Conservation (phyloP, 2,797 vertebrate genomes). For the Myotis pilosus region DNA sequence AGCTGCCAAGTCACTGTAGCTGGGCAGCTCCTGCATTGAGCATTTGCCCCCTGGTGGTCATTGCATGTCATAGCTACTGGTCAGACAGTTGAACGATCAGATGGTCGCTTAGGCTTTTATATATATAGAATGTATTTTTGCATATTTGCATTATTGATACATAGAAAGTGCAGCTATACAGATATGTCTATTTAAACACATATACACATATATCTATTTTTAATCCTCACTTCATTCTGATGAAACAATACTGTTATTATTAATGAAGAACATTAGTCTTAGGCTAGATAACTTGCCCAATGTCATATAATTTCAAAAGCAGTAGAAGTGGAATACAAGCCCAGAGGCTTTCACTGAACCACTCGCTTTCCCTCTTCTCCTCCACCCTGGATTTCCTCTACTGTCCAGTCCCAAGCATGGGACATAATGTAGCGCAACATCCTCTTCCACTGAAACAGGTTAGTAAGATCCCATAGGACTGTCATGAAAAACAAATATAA, state of each 20-base stretch:
- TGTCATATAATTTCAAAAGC: background rate
- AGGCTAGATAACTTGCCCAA: background rate
- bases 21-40: no score
- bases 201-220: background rate
- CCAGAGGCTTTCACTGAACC: background rate
- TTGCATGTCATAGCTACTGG: no score
- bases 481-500: background rate
- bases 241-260: background rate
- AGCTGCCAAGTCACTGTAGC: no score
- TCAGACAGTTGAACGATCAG: rapidly evolving
- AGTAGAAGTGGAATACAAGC: background rate
- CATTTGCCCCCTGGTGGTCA: no score
- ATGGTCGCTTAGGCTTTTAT: no score
- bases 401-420: background rate
- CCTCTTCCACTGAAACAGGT: background rate
- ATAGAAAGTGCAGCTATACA: background rate
- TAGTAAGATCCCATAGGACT: background rate
- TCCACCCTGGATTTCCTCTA: background rate
- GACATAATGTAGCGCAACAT: background rate
- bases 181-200: background rate
- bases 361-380: background rate
- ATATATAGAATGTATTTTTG: no score
- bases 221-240: background rate
- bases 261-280: background rate
- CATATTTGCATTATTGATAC: rapidly evolving